These are phyloP conservation scores for Drymodes brunneopygia DNA, from an alignment of 2,113 vertebrate species.

Conservation along the genomic window DNA sequence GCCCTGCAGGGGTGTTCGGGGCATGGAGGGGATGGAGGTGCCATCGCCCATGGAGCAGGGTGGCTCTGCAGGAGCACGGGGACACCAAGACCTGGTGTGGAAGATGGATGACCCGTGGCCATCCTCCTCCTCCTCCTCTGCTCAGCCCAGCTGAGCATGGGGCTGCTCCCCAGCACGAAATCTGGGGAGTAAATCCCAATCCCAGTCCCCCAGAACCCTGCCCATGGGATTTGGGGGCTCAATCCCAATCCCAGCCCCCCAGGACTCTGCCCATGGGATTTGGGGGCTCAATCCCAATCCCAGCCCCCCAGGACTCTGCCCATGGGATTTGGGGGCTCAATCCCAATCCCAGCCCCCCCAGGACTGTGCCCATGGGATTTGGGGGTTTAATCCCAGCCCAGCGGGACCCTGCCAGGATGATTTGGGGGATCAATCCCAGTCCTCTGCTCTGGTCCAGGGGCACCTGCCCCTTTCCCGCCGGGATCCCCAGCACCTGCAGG, in stretches of 20 bases:
- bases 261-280: neutral
- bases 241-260: neutral
- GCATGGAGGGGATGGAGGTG: neutral
- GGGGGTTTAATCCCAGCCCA: neutral
- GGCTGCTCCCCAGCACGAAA: neutral
- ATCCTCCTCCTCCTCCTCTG: neutral
- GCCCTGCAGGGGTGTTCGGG: neutral
- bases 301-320: neutral
- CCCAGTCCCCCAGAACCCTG: neutral
- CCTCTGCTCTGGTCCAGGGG: neutral
- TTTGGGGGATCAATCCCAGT: neutral
- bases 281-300: neutral
- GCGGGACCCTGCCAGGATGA: too few species aligned
- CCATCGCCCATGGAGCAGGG: neutral
- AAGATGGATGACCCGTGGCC: fast-evolving
- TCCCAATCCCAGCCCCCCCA: neutral
- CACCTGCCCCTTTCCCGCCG: neutral
- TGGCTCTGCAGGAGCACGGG: fast-evolving
- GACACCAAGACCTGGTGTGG: too few species aligned
- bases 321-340: neutral
- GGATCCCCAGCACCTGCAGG: neutral
- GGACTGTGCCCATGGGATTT: neutral
- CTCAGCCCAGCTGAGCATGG: neutral
- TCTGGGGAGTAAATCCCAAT: neutral
- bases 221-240: neutral